Evolutionary conservation across 2,797 vertebrate genomes (phyloP).

Genomic region (Delichon dasypus): DNA sequence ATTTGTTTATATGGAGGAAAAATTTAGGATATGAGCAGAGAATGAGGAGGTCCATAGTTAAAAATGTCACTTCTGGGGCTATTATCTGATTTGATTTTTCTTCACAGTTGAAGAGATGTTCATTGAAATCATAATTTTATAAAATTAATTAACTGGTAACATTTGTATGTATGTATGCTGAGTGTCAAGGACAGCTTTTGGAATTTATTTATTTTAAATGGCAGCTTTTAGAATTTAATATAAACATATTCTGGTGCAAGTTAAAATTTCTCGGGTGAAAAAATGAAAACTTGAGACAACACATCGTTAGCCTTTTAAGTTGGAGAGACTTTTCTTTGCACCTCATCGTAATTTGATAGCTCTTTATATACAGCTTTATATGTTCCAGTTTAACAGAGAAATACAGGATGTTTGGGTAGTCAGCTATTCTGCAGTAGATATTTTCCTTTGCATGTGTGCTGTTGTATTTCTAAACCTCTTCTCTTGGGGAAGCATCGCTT

Average conservation of each 20-base stretch:
- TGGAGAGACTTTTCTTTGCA: conserved; percentile 25
- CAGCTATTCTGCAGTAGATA: neutral
- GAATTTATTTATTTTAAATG: conserved; percentile 56
- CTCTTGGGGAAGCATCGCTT: neutral
- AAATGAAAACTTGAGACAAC: conserved; percentile 10
- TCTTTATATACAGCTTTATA: neutral
- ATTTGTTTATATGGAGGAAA: neutral
- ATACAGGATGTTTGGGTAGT: neutral
- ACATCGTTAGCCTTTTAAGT: conserved; percentile 32
- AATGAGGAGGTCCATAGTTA: neutral
- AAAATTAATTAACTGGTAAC: conserved; percentile 32
- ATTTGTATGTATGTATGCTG: neutral
- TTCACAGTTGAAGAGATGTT: conserved; percentile 11
- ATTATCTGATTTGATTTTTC: conserved; percentile 3
- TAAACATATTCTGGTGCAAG: conserved; percentile 52
- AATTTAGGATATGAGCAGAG: neutral
- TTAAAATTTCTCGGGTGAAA: conserved; percentile 24
- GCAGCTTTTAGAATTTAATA: conserved; percentile 36
- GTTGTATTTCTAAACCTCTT: neutral
- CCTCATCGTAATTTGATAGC: conserved; percentile 29
- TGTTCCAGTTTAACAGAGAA: neutral
- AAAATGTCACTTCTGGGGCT: neutral
- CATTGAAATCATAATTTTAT: neutral
- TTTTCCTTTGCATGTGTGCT: neutral
- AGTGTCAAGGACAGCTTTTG: conserved; percentile 27